Evolutionary conservation across 2,888 invertebrate genomes (phyloP).

Genomic region (Erebia epiphron): DNA sequence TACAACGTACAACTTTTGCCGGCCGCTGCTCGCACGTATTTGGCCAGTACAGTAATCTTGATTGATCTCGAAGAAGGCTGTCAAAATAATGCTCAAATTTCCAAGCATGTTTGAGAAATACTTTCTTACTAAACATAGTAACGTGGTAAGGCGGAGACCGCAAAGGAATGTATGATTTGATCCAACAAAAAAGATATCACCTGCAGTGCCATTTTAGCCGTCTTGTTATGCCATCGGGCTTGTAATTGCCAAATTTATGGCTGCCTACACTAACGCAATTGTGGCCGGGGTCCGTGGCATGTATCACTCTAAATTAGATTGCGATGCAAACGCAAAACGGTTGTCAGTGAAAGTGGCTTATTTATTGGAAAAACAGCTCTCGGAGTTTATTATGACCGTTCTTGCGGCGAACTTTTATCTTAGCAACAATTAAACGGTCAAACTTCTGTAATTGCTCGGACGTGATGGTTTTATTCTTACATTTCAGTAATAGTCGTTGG

Average conservation of each 20-base stretch:
- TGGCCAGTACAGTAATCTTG: no score
- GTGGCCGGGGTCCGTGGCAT: slow-evolving; percentile 68
- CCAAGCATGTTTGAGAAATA: no score
- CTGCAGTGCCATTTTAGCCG: slow-evolving; percentile 59
- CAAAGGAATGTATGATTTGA: no score
- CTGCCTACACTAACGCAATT: slow-evolving; percentile 77
- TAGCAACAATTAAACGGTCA: slow-evolving; percentile 19
- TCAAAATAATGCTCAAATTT: no score
- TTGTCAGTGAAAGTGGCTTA: slow-evolving; percentile 61
- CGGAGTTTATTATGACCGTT: slow-evolving; percentile 35
- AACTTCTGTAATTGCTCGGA: slow-evolving; percentile 33
- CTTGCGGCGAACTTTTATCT: slow-evolving; percentile 27
- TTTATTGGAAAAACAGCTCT: slow-evolving; percentile 48
- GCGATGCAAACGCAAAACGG: slow-evolving; percentile 63
- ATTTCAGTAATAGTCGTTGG: not conserved
- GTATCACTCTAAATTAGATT: slow-evolving; percentile 81
- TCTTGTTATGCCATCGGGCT: slow-evolving; percentile 64
- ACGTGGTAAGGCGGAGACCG: no score
- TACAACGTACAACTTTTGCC: no score
- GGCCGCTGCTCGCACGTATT: no score
- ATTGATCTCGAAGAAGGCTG: no score
- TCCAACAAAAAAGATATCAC: not conserved
- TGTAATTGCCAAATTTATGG: slow-evolving; percentile 81
- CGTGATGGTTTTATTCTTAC: slow-evolving; percentile 25
- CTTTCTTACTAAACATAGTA: no score